Evolutionary conservation across 2,797 vertebrate genomes (phyloP).

Genomic region (Sparidentex hasta): DNA sequence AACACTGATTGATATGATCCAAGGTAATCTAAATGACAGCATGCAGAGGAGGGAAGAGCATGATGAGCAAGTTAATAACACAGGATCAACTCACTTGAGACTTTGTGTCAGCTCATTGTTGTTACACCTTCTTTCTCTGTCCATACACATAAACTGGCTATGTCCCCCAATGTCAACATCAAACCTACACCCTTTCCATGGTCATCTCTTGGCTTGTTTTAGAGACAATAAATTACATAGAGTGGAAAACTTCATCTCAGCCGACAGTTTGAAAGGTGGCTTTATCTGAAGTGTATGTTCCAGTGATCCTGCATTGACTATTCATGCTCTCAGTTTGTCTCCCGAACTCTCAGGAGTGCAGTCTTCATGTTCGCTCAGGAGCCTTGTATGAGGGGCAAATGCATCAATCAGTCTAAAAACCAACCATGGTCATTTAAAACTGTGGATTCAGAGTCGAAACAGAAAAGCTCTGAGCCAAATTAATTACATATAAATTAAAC

Average conservation of each 20-base stretch:
- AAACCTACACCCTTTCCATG: no score
- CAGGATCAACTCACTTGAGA: neutral
- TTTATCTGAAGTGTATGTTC: neutral
- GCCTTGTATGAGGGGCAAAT: slow-evolving; percentile 9
- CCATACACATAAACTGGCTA: no score
- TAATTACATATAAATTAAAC: slow-evolving; percentile 20
- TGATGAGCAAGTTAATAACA: neutral
- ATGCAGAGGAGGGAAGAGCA: neutral
- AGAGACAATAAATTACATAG: no score
- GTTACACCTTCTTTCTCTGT: neutral
- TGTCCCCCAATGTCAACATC: no score
- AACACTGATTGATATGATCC: slow-evolving; percentile 5
- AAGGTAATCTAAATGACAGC: slow-evolving; percentile 4
- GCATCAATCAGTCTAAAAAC: neutral
- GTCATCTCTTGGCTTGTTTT: no score
- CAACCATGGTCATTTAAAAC: neutral
- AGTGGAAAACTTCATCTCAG: no score
- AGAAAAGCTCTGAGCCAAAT: neutral
- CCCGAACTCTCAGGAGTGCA: neutral
- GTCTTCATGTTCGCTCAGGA: neutral
- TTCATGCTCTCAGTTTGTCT: neutral
- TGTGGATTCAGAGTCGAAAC: slow-evolving; percentile 3
- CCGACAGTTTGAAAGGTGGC: neutral
- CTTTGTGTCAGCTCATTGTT: neutral
- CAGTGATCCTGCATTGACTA: neutral